Percentiles rank a stretch among this genome's conserved stretches.
Evolutionary conservation across 2,797 vertebrate species (phyloP).

Genomic region (Pithecia hirsuta): DNA sequence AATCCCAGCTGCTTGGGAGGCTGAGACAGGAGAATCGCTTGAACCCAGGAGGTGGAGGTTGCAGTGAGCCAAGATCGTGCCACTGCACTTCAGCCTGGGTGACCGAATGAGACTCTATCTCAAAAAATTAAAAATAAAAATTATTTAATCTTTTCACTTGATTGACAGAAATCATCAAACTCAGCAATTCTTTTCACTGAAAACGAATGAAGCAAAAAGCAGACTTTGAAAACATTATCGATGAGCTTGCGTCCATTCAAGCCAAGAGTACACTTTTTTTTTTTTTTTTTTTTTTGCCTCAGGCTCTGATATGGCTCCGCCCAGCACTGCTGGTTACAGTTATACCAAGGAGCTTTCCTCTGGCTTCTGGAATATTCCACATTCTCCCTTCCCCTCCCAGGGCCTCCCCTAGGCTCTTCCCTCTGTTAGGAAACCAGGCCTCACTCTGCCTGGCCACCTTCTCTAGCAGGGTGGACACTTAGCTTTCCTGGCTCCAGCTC

Average conservation of each 20-base stretch:
- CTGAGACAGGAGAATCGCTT: too few relatives aligned
- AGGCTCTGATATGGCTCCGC: not conserved
- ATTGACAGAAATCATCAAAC: not conserved
- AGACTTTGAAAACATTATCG: not conserved
- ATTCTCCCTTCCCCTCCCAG: not conserved
- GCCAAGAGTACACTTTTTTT: not conserved
- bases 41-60: too few relatives aligned
- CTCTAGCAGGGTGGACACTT: too few relatives aligned
- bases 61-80: too few relatives aligned
- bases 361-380: not conserved
- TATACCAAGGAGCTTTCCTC: not conserved
- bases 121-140: too few relatives aligned
- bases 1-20: too few relatives aligned
- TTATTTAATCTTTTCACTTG: not conserved
- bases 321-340: not conserved
- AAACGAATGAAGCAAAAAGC: not conserved
- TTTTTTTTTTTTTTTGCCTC: not conserved
- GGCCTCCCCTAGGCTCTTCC: not conserved
- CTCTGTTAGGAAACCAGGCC: not conserved
- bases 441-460: not conserved
- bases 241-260: not conserved
- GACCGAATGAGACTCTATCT: too few relatives aligned
- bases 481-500: not conserved
- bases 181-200: not conserved
- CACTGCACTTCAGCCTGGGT: too few relatives aligned